Base-by-base conservation (phyloP, 92 coral and sea anemone species). In the Phenganax subtilis region DNA sequence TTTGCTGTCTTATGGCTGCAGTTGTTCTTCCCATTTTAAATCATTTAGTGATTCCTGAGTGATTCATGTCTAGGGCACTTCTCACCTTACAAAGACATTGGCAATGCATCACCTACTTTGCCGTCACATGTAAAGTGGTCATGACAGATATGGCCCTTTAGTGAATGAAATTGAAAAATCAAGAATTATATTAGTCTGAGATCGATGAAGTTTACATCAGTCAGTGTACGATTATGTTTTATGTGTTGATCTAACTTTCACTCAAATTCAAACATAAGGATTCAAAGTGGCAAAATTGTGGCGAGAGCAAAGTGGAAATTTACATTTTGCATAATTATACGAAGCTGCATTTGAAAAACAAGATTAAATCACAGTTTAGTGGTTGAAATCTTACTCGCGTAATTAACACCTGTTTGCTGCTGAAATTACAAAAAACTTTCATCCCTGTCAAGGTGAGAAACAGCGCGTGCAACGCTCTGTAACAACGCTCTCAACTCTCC, bases 91-190 rank as follows among this genome's bases (percentile, higher is more conserved):
- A 37, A 37, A 37, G 47, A 37, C 47, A 5, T 37, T 37, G 47
- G 5, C 47, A 37, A 5, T 37, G 47, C 47, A 37, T 30, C 30
- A 2, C 6, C 73, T 68, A 10, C 12, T 68, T 14, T 3, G 44
- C 47, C 47, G 47, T 37, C 47, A 20, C 12, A 3, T 68, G 73
- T 53, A 53, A 68, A 14, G 73, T 52, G 54, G 73, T 68, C 31
- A 28, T 68, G 73, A 68, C 73, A 68, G 73, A 68, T 68, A 20
- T 20, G 25, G 73, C 29, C 73, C 20, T 53, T 68, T 68, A 68
- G 29, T 68, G 73, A 37, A 68, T 68, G 53, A 9, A 28, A 68
- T 64, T 28, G 73, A 28, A 68, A 68, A 10, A 68, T 68, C 54
- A 6, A 68, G 73, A 68, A 29, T 44, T 64, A 8, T 68, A 10